Percentiles rank a stretch among this genome's conserved stretches.
Conservation (phyloP, 2,888 invertebrate genomes). For the Drosophila anomelani region DNA sequence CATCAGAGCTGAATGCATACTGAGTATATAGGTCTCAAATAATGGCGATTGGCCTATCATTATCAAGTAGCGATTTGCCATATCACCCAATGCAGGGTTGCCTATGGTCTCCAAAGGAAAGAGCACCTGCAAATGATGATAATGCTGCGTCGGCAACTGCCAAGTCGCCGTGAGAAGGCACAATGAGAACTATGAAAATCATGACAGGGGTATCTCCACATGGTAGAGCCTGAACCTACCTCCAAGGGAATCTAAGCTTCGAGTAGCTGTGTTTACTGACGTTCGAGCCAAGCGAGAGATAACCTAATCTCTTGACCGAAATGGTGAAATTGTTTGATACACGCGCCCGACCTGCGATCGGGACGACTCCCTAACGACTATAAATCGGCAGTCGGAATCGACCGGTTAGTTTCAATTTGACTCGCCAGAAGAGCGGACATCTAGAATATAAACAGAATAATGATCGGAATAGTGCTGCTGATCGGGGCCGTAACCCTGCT, state of each 20-base stretch:
- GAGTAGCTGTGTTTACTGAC: constrained; percentile 2
- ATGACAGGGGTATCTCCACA: no score
- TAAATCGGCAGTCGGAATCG: constrained; percentile 7
- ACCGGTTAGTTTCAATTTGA: constrained; percentile 15
- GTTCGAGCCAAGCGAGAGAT: neutral
- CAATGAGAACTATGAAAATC: neutral
- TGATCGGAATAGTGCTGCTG: constrained; percentile 29
- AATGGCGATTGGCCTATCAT: neutral
- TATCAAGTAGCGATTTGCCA: neutral
- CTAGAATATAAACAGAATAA: constrained; percentile 2
- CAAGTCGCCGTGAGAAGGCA: constrained; percentile 6
- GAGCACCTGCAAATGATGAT: neutral
- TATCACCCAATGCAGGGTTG: constrained; percentile 8
- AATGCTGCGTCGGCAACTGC: neutral
- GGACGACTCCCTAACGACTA: constrained; percentile 16
- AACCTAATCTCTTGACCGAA: neutral
- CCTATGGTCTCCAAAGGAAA: neutral
- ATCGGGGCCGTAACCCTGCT: constrained; percentile 29
- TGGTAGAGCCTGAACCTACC: neutral
- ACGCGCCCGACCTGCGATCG: neutral
- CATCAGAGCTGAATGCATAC: neutral
- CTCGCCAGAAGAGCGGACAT: constrained; percentile 4
- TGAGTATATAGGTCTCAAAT: neutral
- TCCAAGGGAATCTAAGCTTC: neutral
- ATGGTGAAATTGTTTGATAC: constrained; percentile 1